Evolutionary conservation across 2,888 invertebrate genomes (phyloP), one percentile per base, ranked within the genome.

Genomic region (Cynaeus angustus): DNA sequence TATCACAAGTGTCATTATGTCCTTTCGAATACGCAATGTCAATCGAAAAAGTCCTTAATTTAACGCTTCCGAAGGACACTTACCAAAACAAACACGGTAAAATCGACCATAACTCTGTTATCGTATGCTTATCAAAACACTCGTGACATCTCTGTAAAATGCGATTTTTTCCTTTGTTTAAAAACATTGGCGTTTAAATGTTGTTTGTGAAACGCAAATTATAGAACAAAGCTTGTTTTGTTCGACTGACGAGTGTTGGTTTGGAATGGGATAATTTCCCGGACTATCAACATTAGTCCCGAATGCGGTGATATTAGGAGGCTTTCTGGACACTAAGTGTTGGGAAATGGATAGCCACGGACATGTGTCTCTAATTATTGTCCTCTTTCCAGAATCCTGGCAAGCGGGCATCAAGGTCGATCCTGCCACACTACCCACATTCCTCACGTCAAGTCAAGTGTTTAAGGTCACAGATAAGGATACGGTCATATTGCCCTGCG

Each of bases 391-490:
- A 83, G 83, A 78, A 71, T 80, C 82, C 65, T 78, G 76, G 72
- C 81, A 82, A 72, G 80, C 81, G 33, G 82, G 75, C 68, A 79
- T 82, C 76, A 84, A 84, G 72, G 82, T 82, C 52, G 84, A 85
- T 74, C 81, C 84, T 6, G 80, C 83, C 41, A 80, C 83, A 70
- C 77, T 85, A 77, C 85, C 85, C 62, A 84, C 83, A 75, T 85
- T 85, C 78, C 80, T 83, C 68, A 84, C 85, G 52, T 84, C 85
- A 65, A 85, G 85, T 75, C 85, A 87, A 83, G 87, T 87, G 59
- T 88, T 88, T 81, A 87, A 88, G 78, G 87, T 88, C 70, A 87
- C 86, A 46, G 87, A 87, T 53, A 87, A 87, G 73, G 88, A 88
- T 76, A 87, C 87, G 13, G 87, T 89, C 59, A 85, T 88, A 28